Evolutionary conservation across 2,888 invertebrate species (phyloP).

Genomic region (Flexamia atlantica): DNA sequence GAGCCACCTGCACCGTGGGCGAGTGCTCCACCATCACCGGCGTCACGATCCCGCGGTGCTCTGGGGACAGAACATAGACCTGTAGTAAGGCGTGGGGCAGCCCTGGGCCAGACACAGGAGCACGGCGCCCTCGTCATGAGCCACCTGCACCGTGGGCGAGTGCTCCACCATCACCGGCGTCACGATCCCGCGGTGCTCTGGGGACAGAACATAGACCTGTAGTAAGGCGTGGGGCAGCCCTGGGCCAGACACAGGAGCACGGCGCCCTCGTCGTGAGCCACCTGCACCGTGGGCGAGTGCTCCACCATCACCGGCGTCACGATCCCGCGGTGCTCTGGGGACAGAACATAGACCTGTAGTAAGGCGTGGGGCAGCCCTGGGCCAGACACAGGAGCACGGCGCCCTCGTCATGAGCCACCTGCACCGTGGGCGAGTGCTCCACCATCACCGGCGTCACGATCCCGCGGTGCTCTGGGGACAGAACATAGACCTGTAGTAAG

Average conservation of each 20-base stretch:
- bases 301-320: slow-evolving; percentile 85
- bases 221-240: slow-evolving; percentile 66
- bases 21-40: slow-evolving; percentile 86
- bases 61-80: slow-evolving; percentile 74
- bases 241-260: slow-evolving; percentile 87
- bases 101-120: slow-evolving; percentile 84
- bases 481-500: neutral
- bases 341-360: neutral
- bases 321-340: slow-evolving; percentile 84
- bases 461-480: slow-evolving; percentile 82
- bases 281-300: slow-evolving; percentile 83
- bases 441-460: slow-evolving; percentile 85
- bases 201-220: slow-evolving; percentile 64
- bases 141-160: slow-evolving; percentile 83
- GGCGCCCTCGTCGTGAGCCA: slow-evolving; percentile 85
- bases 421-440: slow-evolving; percentile 83
- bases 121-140: slow-evolving; percentile 86
- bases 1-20: slow-evolving; percentile 82
- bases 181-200: slow-evolving; percentile 85
- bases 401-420: slow-evolving; percentile 85
- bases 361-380: slow-evolving; percentile 72
- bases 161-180: slow-evolving; percentile 85
- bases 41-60: slow-evolving; percentile 84
- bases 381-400: slow-evolving; percentile 87
- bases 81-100: slow-evolving; percentile 66